A percentile compares a stretch with the other conserved stretches of the same genome.
Conservation (phyloP, 37 sponge, comb jelly and placozoan genomes). For the Beroe ovata region DNA sequence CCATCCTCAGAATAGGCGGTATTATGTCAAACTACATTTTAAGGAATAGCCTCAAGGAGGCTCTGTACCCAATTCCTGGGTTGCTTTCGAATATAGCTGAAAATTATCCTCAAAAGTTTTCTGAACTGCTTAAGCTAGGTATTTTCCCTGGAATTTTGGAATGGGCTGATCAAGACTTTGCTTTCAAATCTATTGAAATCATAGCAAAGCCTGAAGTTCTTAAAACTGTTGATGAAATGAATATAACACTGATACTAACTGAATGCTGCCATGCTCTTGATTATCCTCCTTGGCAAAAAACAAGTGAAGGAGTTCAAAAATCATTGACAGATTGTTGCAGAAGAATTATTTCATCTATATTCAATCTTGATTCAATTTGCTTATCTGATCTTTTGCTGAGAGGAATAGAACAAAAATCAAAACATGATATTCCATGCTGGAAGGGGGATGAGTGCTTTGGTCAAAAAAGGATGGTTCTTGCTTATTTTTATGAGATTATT, state of each 20-base stretch:
- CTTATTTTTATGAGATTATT: neutral
- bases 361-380: neutral
- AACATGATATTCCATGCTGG: neutral
- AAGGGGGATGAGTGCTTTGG: neutral
- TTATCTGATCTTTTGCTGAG: neutral
- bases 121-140: neutral
- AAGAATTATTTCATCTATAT: neutral
- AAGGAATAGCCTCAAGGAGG: neutral
- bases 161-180: neutral
- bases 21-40: neutral
- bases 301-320: neutral
- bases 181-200: neutral
- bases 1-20: neutral
- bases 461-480: neutral
- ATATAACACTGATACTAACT: neutral
- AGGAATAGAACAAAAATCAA: neutral
- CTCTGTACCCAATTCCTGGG: neutral
- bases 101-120: neutral
- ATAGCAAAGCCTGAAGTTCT: neutral
- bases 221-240: neutral
- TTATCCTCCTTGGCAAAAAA: neutral
- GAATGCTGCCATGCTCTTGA: neutral
- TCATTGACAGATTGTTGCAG: neutral
- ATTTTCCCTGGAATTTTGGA: constrained; percentile 10
- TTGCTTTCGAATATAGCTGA: neutral